phyloP scores from a whole-genome alignment of 2,797 vertebrate genomes.

The Mareca penelope region DNA sequence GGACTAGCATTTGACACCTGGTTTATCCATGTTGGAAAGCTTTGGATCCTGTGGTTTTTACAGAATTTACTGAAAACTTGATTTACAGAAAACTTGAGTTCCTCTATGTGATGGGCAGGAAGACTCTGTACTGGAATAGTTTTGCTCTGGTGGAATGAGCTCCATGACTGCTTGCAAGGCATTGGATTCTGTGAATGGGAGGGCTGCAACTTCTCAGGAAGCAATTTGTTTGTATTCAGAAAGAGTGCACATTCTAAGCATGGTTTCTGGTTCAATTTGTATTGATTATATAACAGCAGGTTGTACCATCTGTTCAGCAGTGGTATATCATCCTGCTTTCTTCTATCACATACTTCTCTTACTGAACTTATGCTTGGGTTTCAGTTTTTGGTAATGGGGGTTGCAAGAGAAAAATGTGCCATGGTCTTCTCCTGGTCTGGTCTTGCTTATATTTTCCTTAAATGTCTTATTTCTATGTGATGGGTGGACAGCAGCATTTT shows the following conservation, averaged over 20 bases:
- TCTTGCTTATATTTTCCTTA: conserved; percentile 34
- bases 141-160: background rate
- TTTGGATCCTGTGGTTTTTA: background rate
- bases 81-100: background rate
- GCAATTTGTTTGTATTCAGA: conserved; percentile 44
- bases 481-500: conserved; percentile 52
- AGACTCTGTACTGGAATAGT: background rate
- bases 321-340: background rate
- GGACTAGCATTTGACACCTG: background rate
- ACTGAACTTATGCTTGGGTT: background rate
- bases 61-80: background rate
- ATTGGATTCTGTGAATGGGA: conserved; percentile 26
- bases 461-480: conserved; percentile 23
- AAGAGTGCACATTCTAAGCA: background rate
- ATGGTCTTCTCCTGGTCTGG: background rate
- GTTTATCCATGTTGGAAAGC: background rate
- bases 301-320: conserved; percentile 21
- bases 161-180: background rate
- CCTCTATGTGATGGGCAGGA: background rate
- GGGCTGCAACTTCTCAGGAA: background rate
- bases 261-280: conserved; percentile 10
- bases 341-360: background rate
- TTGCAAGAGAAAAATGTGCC: background rate
- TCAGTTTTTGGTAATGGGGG: background rate
- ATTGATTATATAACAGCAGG: conserved; percentile 58